A percentile compares a stretch with the other conserved stretches of the same genome.
These are phyloP conservation scores for Myotis yumanensis DNA, from an alignment of 2,113 vertebrate species.

Conservation along the genomic window DNA sequence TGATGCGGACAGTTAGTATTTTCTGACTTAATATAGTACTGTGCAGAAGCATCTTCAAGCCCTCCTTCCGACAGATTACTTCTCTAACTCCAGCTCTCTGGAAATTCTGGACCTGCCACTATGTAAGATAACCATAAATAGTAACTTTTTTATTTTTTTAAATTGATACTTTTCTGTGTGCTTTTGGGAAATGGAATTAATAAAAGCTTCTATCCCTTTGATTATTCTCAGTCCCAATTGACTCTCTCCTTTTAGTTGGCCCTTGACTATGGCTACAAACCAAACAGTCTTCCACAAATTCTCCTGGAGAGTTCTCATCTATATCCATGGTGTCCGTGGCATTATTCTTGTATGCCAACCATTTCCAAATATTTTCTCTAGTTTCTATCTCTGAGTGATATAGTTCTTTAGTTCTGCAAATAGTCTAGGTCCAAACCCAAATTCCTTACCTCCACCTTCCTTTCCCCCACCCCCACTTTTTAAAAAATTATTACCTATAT, in stretches of 20 bases:
- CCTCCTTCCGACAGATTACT: neutral
- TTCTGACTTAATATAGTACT: neutral
- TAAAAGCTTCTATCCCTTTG: neutral
- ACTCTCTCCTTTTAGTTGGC: neutral
- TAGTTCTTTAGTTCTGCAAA: neutral
- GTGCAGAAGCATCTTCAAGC: neutral
- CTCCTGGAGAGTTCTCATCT: neutral
- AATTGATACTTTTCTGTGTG: neutral
- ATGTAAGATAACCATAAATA: neutral
- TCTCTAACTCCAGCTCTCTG: neutral
- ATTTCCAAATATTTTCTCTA: neutral
- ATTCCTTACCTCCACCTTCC: neutral
- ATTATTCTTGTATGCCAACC: neutral
- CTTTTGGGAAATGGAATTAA: slow-evolving; percentile 10
- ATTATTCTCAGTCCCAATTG: neutral
- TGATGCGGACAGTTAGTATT: slow-evolving; percentile 33
- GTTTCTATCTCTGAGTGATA: neutral
- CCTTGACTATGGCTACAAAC: neutral
- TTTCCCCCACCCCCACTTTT: no score
- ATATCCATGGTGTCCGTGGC: neutral
- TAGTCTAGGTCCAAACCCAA: neutral
- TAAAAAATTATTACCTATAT: neutral
- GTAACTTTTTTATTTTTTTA: neutral
- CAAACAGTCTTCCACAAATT: neutral
- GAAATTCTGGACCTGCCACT: slow-evolving; percentile 12